phyloP scores from a whole-genome alignment of 2,797 vertebrate genomes.

The Bradypodion ventrale region DNA sequence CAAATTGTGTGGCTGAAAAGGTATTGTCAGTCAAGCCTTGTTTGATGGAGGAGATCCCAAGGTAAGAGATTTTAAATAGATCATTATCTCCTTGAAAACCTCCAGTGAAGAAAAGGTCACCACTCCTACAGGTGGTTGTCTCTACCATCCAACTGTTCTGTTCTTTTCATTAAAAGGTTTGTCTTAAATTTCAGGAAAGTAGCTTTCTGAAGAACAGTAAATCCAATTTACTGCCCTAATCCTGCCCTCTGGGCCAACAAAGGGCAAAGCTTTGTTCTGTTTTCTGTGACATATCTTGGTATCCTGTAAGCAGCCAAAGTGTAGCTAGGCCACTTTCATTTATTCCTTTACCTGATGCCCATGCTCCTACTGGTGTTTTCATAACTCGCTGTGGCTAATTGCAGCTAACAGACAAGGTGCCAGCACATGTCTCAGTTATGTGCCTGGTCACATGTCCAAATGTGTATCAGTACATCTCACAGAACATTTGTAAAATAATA shows the following conservation, averaged over 20 bases:
- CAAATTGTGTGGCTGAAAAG: too few relatives aligned
- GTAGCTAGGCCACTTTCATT: neutral
- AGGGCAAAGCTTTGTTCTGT: neutral
- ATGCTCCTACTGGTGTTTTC: too few relatives aligned
- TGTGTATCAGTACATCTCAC: too few relatives aligned
- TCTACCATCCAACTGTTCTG: neutral
- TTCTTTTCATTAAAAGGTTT: neutral
- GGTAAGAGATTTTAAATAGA: neutral
- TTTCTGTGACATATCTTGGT: neutral
- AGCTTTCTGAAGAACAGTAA: neutral
- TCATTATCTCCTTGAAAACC: neutral
- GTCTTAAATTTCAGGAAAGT: neutral
- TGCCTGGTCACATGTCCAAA: too few relatives aligned
- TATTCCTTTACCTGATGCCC: neutral
- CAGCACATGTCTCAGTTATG: too few relatives aligned
- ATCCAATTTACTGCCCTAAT: neutral
- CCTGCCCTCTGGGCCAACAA: neutral
- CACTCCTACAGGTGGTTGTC: neutral
- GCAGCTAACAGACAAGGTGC: too few relatives aligned
- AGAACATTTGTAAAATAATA: too few relatives aligned
- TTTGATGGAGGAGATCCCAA: neutral
- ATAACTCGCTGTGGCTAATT: too few relatives aligned
- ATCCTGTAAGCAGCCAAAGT: neutral
- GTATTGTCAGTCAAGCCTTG: neutral
- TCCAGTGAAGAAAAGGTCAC: neutral